Evolutionary conservation across 2,113 vertebrate species (phyloP).

Genomic region (Bothrops jararaca): DNA sequence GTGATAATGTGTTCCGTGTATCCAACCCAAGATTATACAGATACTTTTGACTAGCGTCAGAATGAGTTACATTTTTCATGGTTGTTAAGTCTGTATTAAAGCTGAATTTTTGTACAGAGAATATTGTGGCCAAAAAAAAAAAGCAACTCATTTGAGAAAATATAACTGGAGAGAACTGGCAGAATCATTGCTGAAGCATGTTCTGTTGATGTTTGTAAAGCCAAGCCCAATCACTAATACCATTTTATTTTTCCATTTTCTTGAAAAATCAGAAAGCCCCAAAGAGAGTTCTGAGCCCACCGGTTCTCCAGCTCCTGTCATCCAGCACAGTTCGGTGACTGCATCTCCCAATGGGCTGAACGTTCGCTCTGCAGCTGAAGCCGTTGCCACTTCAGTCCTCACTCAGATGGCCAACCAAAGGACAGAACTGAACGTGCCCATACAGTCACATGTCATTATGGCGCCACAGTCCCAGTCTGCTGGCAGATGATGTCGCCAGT

Average conservation of each 20-base stretch:
- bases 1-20: background rate
- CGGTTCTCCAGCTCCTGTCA: conserved; percentile 88
- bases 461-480: conserved; percentile 92
- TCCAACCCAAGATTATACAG: background rate
- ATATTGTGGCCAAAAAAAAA: background rate
- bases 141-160: background rate
- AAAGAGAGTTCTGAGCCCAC: conserved; percentile 87
- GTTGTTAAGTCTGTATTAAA: background rate
- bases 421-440: conserved; percentile 79
- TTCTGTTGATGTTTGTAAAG: background rate
- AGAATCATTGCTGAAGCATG: background rate
- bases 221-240: background rate
- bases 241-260: background rate
- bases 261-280: conserved; percentile 75
- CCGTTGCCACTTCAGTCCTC: conserved; percentile 92
- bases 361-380: conserved; percentile 89
- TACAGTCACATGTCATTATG: conserved; percentile 77
- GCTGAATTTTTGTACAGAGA: background rate
- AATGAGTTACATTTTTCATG: background rate
- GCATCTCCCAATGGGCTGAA: conserved; percentile 83
- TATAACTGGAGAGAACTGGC: background rate
- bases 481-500: conserved; percentile 86
- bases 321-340: conserved; percentile 89
- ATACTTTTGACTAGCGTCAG: background rate
- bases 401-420: conserved; percentile 92